These are phyloP conservation scores for Lordiphosa stackelbergi DNA, from an alignment of 1,140 invertebrate genomes.

Conservation along the genomic window DNA sequence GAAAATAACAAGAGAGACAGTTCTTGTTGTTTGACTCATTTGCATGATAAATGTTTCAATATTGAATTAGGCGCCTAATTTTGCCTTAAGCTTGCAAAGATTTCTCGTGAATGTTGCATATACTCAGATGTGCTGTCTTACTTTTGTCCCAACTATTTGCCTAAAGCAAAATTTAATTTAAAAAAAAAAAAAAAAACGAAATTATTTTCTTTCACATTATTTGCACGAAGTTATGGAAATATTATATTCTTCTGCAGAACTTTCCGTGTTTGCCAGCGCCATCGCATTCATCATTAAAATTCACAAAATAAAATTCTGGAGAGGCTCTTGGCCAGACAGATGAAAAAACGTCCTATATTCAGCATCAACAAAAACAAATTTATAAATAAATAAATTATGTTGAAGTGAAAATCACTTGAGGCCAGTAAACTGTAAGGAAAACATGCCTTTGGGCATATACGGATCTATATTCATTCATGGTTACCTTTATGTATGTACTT, in stretches of 20 bases:
- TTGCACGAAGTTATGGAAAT: conserved; percentile 54
- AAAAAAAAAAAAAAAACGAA: conserved; percentile 1
- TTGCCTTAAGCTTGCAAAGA: too few relatives aligned
- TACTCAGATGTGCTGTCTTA: neutral
- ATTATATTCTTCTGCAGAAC: conserved; percentile 20
- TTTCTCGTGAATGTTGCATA: conserved; percentile 1
- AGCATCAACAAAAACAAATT: conserved; percentile 6
- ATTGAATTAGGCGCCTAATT: too few relatives aligned
- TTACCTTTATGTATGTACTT: conserved; percentile 7
- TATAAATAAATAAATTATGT: conserved; percentile 4
- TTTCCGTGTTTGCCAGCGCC: conserved; percentile 28
- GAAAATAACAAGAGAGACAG: too few relatives aligned
- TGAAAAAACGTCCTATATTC: conserved; percentile 24
- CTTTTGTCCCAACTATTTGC: conserved; percentile 12
- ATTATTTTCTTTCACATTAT: conserved; percentile 51
- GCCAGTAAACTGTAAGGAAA: conserved; percentile 3
- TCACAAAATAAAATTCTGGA: conserved; percentile 33
- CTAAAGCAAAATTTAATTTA: conserved; percentile 33
- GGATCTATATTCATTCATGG: neutral
- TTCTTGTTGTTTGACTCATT: too few relatives aligned
- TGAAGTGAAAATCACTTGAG: conserved; percentile 4
- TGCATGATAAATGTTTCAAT: too few relatives aligned
- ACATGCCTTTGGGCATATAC: conserved; percentile 8
- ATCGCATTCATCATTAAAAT: conserved; percentile 59
- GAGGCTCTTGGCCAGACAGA: neutral